phyloP scores from a whole-genome alignment of 2,888 invertebrate genomes.

The Leptinotarsa peninsularis region DNA sequence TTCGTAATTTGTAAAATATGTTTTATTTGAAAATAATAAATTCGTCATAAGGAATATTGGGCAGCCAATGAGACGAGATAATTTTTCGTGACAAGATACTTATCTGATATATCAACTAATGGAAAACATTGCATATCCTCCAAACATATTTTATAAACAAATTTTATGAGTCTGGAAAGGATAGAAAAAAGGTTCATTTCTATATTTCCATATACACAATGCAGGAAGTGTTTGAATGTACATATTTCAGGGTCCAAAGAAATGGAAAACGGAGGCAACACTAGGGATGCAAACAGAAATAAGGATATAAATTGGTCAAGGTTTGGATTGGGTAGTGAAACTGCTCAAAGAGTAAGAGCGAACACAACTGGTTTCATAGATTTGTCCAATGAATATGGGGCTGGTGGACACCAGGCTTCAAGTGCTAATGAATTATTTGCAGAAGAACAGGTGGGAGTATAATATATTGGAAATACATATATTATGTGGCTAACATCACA shows the following conservation, averaged over 20 bases:
- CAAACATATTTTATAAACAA: slow-evolving; percentile 30
- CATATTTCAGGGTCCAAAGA: neutral
- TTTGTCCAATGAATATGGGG: slow-evolving; percentile 80
- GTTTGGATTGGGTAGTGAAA: slow-evolving; percentile 68
- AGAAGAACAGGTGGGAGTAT: slow-evolving; percentile 81
- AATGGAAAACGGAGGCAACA: slow-evolving; percentile 51
- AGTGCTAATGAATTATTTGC: slow-evolving; percentile 92
- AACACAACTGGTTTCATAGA: slow-evolving; percentile 83
- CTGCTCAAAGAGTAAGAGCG: slow-evolving; percentile 68
- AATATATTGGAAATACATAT: slow-evolving; percentile 10
- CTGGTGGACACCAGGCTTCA: slow-evolving; percentile 86
- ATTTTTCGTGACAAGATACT: slow-evolving; percentile 14
- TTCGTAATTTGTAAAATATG: slow-evolving; percentile 6
- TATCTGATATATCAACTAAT: slow-evolving; percentile 16
- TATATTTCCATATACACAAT: neutral
- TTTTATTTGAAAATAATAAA: slow-evolving; percentile 20
- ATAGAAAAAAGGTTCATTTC: slow-evolving; percentile 18
- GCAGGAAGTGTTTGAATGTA: neutral
- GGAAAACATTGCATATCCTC: slow-evolving; percentile 36
- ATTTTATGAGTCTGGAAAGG: slow-evolving; percentile 39
- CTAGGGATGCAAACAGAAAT: slow-evolving; percentile 51
- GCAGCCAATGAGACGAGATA: slow-evolving; percentile 29
- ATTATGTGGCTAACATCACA: slow-evolving; percentile 28
- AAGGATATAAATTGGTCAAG: slow-evolving; percentile 70
- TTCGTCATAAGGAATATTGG: slow-evolving; percentile 15